Evolutionary conservation across 2,113 vertebrate species (phyloP).

Genomic region (Oncorhynchus kisutch): DNA sequence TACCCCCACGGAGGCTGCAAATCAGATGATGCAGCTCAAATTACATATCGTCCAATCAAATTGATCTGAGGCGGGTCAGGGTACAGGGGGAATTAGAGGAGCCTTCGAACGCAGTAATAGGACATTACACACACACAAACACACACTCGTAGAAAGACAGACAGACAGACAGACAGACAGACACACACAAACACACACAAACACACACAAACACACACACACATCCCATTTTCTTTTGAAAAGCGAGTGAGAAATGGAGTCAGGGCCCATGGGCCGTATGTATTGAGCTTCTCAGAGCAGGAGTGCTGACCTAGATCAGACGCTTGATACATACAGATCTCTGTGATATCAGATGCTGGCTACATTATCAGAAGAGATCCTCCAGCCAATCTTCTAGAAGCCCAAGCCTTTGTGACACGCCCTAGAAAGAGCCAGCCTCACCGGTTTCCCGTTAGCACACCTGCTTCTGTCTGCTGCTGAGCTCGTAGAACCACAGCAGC

Average conservation of each 20-base stretch:
- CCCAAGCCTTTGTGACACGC: too few species aligned
- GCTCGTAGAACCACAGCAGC: too few species aligned
- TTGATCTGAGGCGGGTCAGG: slow-evolving; percentile 55
- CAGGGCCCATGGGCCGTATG: too few species aligned
- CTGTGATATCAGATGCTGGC: too few species aligned
- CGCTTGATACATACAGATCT: not conserved
- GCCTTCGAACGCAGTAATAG: slow-evolving; percentile 52
- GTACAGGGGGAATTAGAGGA: slow-evolving; percentile 53
- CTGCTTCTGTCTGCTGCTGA: too few species aligned
- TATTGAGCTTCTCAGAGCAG: not conserved
- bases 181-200: not conserved
- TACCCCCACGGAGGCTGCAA: slow-evolving; percentile 65
- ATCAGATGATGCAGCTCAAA: slow-evolving; percentile 68
- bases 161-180: not conserved
- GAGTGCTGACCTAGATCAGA: not conserved
- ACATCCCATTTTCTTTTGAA: not conserved
- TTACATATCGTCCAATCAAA: slow-evolving; percentile 72
- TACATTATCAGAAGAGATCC: too few species aligned
- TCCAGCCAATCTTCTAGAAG: too few species aligned
- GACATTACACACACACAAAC: slow-evolving; percentile 36
- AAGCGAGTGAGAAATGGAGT: too few species aligned
- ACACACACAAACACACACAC: not conserved
- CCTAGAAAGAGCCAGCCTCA: too few species aligned
- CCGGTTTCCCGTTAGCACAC: too few species aligned
- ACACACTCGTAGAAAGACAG: too few species aligned